Base-by-base conservation (phyloP, 2,797 vertebrate species). In the Anguilla obscura region DNA sequence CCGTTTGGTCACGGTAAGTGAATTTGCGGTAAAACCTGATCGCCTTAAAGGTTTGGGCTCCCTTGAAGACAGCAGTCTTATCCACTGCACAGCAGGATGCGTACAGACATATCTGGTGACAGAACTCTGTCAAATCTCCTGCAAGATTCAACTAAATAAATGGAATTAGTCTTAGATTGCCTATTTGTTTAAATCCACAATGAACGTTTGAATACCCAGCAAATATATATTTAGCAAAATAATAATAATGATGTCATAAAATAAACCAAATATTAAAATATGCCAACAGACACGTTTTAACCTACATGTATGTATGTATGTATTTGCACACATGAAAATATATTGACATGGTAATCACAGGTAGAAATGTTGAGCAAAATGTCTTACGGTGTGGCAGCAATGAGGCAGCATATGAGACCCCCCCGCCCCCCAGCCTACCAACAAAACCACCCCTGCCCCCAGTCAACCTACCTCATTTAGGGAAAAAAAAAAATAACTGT, bases 381-480 rank as follows among this genome's bases (percentile, higher is more conserved):
- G 2, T 21, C 3, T 79, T 79, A 7, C 8, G 30, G 30, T 1
- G 3, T 14, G 14, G 66, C n/a, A 30, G 66, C 6, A 2, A 27
- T 10, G 27, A 1, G 8, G 66, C 1, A 30, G 0, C 66, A 27
- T 24, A 30, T 71, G 24, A n/a, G 66, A 71, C 0, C n/a, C 27
- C 66, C 66, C 0, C n/a, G 9, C 66, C 66, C 18, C 60, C 54
- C 10, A 14, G 14, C 54, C 14, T 12, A 56, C 14, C 10, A 14
- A 56, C 54, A 56, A 10, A 56, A 2, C 10, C 54, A 56, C 54
- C 10, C 54, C 10, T 16, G 2, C 92, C 91, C 92, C 91, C 93
- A 89, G 93, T 93, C 93, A 93, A 96, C 94, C 94, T 95, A 93
- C 90, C 90, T 52, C 50, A 8, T 10, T 52, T 52, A 10, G 79